Evolutionary conservation across 2,113 vertebrate species (phyloP).

Genomic region (Tylochromis polylepis): DNA sequence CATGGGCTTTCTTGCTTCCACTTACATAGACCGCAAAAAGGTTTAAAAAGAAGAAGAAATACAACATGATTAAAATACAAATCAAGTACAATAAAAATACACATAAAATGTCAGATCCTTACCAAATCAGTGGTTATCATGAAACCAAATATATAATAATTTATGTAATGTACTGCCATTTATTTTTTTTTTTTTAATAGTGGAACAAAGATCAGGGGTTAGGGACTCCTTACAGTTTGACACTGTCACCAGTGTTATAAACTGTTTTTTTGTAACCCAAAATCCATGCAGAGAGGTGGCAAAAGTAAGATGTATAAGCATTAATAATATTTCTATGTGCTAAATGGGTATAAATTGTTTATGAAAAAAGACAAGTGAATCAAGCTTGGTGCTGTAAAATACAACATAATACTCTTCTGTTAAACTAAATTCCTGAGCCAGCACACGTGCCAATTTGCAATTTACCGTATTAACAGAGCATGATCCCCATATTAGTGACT

Average conservation of each 20-base stretch:
- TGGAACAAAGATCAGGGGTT: neutral
- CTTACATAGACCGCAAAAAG: neutral
- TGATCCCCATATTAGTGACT: slow-evolving; percentile 54
- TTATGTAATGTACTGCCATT: neutral
- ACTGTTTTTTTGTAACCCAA: neutral
- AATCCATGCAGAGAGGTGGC: neutral
- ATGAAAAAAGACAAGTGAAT: neutral
- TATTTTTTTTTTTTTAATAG: neutral
- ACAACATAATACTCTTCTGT: neutral
- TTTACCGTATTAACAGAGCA: slow-evolving; percentile 54
- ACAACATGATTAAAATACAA: neutral
- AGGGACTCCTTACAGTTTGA: neutral
- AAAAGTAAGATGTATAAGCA: neutral
- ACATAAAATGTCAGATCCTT: neutral
- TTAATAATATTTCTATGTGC: neutral
- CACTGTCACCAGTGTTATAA: neutral
- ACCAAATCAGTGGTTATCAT: neutral
- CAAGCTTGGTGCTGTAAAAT: neutral
- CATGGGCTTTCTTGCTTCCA: neutral
- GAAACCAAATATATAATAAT: neutral
- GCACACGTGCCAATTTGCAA: slow-evolving; percentile 13
- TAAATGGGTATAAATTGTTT: neutral
- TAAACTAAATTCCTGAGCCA: slow-evolving; percentile 25
- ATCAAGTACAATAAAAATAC: neutral
- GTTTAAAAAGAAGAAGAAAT: neutral